These are phyloP conservation scores for Leucophora obtusa DNA, from an alignment of 2,888 invertebrate species.

Conservation along the genomic window DNA sequence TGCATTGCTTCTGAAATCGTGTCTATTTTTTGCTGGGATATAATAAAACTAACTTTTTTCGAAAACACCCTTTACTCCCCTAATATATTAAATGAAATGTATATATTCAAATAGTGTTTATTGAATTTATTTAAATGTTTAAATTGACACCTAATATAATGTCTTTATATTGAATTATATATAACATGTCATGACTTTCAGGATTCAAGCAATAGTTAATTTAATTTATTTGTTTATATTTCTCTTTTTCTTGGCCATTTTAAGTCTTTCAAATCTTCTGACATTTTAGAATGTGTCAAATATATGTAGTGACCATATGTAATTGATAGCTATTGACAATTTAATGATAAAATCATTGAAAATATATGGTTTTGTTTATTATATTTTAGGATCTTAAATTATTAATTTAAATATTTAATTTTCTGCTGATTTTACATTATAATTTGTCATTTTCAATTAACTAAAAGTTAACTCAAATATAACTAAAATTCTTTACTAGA, in stretches of 20 bases:
- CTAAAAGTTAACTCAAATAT: too few species aligned
- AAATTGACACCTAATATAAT: conserved; percentile 2
- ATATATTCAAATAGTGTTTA: background rate
- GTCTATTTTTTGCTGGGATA: too few species aligned
- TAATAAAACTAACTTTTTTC: too few species aligned
- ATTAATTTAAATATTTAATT: too few species aligned
- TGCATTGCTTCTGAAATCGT: too few species aligned
- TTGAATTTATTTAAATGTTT: background rate
- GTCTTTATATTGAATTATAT: background rate
- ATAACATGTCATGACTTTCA: background rate
- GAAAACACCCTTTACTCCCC: too few species aligned
- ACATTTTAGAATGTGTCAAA: background rate
- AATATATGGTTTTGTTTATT: too few species aligned
- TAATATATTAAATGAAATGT: too few species aligned
- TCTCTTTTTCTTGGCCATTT: background rate
- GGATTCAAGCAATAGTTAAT: background rate
- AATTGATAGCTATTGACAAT: conserved; percentile 19
- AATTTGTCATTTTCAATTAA: too few species aligned
- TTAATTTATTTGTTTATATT: background rate
- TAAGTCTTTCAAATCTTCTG: background rate
- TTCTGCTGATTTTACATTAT: too few species aligned
- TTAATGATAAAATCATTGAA: background rate
- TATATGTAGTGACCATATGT: conserved; percentile 3
- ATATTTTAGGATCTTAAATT: too few species aligned
- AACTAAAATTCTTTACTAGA: too few species aligned